Percentiles rank a stretch among this genome's conserved stretches.
phyloP scores from a whole-genome alignment of 1,140 invertebrate species.

The Sitobion miscanthi region DNA sequence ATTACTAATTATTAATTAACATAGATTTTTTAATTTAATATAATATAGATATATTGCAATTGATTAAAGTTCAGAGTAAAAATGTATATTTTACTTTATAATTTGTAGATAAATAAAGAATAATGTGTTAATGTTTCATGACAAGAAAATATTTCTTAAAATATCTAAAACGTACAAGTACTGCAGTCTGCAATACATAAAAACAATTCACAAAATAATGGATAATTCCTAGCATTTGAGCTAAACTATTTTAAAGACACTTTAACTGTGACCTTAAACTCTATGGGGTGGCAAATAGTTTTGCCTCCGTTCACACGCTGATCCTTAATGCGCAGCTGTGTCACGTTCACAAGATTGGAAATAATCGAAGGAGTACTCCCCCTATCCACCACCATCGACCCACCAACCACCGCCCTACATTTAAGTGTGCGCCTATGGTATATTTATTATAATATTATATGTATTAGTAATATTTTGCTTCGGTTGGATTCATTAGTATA shows the following conservation, averaged over 20 bases:
- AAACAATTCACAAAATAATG: no score
- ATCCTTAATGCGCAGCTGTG: constrained; percentile 7
- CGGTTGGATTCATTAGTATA: background rate
- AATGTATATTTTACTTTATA: no score
- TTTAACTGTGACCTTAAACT: background rate
- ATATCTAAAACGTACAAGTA: background rate
- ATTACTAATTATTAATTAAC: no score
- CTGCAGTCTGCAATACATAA: no score
- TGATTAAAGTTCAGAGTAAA: no score
- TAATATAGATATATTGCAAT: no score
- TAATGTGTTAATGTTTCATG: background rate
- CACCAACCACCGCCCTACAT: background rate
- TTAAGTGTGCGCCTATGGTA: background rate
- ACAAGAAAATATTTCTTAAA: background rate
- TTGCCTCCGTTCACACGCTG: background rate
- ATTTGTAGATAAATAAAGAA: no score
- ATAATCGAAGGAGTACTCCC: background rate
- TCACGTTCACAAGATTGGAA: background rate
- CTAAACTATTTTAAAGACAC: background rate
- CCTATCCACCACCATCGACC: no score
- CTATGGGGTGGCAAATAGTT: background rate
- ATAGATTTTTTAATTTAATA: no score
- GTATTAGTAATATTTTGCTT: constrained; percentile 9
- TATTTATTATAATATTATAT: background rate
- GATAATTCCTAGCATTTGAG: background rate